Percentiles rank a stretch among this genome's conserved stretches.
Evolutionary conservation across 2,113 vertebrate genomes (phyloP).

Genomic region (Syngnathus scovelli): DNA sequence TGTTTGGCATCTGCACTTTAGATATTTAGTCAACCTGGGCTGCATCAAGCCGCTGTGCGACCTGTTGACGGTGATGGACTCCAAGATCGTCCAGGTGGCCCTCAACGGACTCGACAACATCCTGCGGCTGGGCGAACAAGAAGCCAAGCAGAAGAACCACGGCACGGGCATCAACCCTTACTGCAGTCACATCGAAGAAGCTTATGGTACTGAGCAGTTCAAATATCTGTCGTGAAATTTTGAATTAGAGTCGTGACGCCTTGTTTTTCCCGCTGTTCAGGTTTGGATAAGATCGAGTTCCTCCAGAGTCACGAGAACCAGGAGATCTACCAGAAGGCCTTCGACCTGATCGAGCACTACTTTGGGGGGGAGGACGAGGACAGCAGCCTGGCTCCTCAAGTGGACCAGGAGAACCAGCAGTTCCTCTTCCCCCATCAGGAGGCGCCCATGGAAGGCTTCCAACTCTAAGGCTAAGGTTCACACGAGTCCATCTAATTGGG

Average conservation of each 20-base stretch:
- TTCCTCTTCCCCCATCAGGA: slow-evolving; percentile 88
- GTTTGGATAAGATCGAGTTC: slow-evolving; percentile 97
- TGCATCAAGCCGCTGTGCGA: slow-evolving; percentile 89
- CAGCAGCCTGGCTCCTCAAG: slow-evolving; percentile 80
- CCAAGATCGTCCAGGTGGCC: slow-evolving; percentile 88
- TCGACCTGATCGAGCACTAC: slow-evolving; percentile 95
- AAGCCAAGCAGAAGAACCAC: slow-evolving; percentile 77
- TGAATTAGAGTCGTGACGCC: neutral
- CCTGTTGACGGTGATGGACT: slow-evolving; percentile 89
- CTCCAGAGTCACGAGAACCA: slow-evolving; percentile 98
- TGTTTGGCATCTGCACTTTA: slow-evolving; percentile 40
- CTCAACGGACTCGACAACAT: slow-evolving; percentile 90
- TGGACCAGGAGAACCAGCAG: slow-evolving; percentile 85
- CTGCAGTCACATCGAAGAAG: slow-evolving; percentile 85
- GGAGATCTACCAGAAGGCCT: slow-evolving; percentile 99
- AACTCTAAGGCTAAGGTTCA: slow-evolving; percentile 69
- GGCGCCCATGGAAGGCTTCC: slow-evolving; percentile 86
- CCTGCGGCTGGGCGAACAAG: slow-evolving; percentile 83
- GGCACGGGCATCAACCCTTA: slow-evolving; percentile 82
- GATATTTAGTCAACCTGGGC: slow-evolving; percentile 85
- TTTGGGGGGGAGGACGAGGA: slow-evolving; percentile 88
- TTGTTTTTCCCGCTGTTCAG: slow-evolving; percentile 50
- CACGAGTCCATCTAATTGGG: neutral
- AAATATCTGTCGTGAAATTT: neutral
- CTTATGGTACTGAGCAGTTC: slow-evolving; percentile 27